These are phyloP conservation scores for Chrysolina oricalcia DNA, from an alignment of 2,888 invertebrate genomes.

Conservation along the genomic window DNA sequence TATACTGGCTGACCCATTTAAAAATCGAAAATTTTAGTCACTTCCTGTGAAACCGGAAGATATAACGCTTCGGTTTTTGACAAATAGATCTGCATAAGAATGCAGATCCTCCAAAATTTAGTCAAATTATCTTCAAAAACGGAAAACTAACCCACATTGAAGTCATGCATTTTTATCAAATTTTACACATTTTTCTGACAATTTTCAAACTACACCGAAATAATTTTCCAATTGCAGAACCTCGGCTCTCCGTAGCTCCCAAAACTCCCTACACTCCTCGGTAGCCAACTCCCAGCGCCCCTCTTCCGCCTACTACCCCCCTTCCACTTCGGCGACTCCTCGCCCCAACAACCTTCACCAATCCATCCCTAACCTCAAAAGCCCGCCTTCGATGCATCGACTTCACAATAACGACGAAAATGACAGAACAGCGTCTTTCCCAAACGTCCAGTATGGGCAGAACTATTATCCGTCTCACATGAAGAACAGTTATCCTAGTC, in stretches of 20 bases:
- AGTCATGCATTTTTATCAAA: background rate
- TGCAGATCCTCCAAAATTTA: too few species aligned
- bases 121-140: too few species aligned
- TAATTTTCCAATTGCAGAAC: constrained; percentile 61
- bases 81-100: too few species aligned
- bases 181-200: background rate
- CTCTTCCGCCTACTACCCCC: constrained; percentile 75
- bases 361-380: constrained; percentile 72
- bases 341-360: constrained; percentile 68
- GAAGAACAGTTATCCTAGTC: constrained; percentile 53
- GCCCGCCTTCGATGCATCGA: constrained; percentile 65
- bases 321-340: constrained; percentile 55
- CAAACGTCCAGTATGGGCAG: constrained; percentile 61
- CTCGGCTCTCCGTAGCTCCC: constrained; percentile 78
- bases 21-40: too few species aligned
- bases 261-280: constrained; percentile 75
- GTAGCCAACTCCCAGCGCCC: constrained; percentile 74
- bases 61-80: too few species aligned
- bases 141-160: too few species aligned
- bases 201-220: background rate
- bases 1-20: too few species aligned
- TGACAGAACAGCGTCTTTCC: constrained; percentile 64
- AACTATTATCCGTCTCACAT: constrained; percentile 42
- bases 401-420: constrained; percentile 54
- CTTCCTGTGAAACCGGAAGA: too few species aligned